A percentile compares a stretch with the other conserved stretches of the same genome.
Conservation (phyloP, 2,888 invertebrate genomes). For the Galerucella calmariensis region DNA sequence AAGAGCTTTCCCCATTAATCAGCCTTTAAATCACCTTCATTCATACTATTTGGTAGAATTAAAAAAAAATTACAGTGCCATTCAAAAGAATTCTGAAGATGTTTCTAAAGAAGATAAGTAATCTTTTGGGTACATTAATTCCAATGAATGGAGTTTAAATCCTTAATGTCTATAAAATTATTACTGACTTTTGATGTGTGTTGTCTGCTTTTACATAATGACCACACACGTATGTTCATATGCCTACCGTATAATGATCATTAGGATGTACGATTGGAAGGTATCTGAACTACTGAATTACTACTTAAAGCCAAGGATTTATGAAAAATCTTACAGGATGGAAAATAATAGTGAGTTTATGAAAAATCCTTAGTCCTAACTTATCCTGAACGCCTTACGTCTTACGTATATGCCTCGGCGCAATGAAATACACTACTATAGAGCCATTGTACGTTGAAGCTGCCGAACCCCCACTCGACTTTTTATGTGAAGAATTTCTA, state of each 20-base stretch:
- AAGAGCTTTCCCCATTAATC: slow-evolving; percentile 19
- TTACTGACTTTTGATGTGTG: slow-evolving; percentile 13
- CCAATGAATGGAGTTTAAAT: slow-evolving; percentile 10
- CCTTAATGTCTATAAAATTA: slow-evolving; percentile 28
- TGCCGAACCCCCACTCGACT: too few relatives aligned
- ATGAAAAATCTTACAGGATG: too few relatives aligned
- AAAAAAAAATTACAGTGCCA: not conserved
- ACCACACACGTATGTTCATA: slow-evolving; percentile 22
- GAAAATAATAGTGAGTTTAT: too few relatives aligned
- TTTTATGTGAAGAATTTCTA: too few relatives aligned
- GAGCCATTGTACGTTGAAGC: too few relatives aligned
- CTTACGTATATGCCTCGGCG: too few relatives aligned
- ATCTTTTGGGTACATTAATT: slow-evolving; percentile 20
- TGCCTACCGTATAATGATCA: slow-evolving; percentile 1
- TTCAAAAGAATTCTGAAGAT: slow-evolving; percentile 21
- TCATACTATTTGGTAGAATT: not conserved
- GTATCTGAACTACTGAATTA: too few relatives aligned
- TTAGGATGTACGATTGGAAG: slow-evolving; percentile 5
- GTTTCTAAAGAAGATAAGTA: slow-evolving; percentile 21
- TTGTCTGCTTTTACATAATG: slow-evolving; percentile 10
- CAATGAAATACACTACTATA: too few relatives aligned
- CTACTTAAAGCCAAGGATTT: too few relatives aligned
- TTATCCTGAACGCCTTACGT: too few relatives aligned
- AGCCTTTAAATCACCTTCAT: slow-evolving; percentile 15
- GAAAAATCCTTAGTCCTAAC: too few relatives aligned